A percentile compares a stretch with the other conserved stretches of the same genome.
These are phyloP conservation scores for Sylvilagus floridanus DNA, from an alignment of 2,797 vertebrate genomes.

Conservation along the genomic window DNA sequence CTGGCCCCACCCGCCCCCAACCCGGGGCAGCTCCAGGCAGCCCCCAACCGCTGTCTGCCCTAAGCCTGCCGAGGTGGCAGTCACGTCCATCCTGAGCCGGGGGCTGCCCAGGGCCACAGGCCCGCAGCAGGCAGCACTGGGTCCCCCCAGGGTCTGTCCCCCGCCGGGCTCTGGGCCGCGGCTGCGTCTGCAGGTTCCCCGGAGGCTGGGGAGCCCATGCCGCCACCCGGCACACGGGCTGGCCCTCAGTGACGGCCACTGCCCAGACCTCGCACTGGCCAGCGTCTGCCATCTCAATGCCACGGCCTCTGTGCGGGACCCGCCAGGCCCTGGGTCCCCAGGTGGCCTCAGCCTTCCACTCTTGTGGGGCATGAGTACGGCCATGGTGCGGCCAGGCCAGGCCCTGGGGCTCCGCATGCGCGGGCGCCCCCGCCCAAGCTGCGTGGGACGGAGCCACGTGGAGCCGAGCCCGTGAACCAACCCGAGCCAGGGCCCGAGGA, in stretches of 20 bases:
- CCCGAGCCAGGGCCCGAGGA: no score
- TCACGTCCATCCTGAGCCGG: not conserved
- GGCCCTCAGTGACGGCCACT: not conserved
- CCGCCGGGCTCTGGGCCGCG: no score
- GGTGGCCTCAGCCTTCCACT: fast-evolving
- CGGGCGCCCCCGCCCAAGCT: no score
- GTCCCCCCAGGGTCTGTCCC: not conserved
- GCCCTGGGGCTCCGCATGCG: no score
- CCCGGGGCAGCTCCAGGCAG: no score
- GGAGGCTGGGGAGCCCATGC: not conserved
- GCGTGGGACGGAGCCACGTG: no score
- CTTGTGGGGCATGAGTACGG: no score
- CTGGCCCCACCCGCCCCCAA: not conserved
- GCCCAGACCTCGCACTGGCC: not conserved
- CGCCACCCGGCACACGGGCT: no score
- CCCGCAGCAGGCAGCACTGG: fast-evolving
- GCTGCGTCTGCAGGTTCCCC: fast-evolving
- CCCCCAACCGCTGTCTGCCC: not conserved
- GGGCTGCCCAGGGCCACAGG: no score
- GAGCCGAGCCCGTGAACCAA: no score
- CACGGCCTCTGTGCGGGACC: fast-evolving
- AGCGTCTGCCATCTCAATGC: not conserved
- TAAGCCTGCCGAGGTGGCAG: fast-evolving
- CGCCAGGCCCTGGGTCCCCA: not conserved
- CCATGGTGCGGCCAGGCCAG: no score